Conservation (phyloP, 2,888 invertebrate species). For the Meandrusa payeni region DNA sequence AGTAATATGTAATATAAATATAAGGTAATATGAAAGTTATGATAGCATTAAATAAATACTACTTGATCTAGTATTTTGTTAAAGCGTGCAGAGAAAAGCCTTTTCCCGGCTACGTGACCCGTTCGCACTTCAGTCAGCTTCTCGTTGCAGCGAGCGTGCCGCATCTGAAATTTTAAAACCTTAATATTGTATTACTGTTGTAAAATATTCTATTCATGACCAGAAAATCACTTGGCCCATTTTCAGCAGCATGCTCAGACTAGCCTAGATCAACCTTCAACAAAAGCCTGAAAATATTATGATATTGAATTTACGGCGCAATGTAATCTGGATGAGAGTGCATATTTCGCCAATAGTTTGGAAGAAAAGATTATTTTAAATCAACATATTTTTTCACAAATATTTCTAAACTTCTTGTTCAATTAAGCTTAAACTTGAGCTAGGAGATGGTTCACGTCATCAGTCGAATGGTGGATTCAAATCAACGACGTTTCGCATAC, state of each 20-base stretch:
- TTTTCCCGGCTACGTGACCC: background rate
- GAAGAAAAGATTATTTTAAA: too few species aligned
- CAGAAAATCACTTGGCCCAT: constrained; percentile 17
- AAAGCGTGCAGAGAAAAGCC: constrained; percentile 1
- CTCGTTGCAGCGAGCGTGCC: background rate
- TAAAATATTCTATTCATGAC: constrained; percentile 17
- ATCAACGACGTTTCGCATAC: too few species aligned
- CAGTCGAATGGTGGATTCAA: too few species aligned
- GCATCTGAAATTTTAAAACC: constrained; percentile 8
- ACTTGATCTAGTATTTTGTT: too few species aligned
- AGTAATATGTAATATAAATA: too few species aligned
- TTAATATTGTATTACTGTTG: constrained; percentile 11
- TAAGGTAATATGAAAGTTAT: too few species aligned
- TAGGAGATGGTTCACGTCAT: too few species aligned
- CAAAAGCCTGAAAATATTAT: constrained; percentile 16
- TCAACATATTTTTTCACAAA: too few species aligned
- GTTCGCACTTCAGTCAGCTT: background rate
- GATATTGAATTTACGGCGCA: constrained; percentile 14
- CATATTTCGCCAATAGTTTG: constrained; percentile 1
- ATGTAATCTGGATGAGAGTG: background rate
- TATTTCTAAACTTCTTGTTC: too few species aligned
- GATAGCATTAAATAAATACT: too few species aligned
- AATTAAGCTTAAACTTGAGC: too few species aligned
- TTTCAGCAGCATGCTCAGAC: constrained; percentile 1
- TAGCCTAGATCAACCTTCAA: constrained; percentile 10